Evolutionary conservation across 1,140 invertebrate genomes (phyloP).

Genomic region (Scylla paramamosain): DNA sequence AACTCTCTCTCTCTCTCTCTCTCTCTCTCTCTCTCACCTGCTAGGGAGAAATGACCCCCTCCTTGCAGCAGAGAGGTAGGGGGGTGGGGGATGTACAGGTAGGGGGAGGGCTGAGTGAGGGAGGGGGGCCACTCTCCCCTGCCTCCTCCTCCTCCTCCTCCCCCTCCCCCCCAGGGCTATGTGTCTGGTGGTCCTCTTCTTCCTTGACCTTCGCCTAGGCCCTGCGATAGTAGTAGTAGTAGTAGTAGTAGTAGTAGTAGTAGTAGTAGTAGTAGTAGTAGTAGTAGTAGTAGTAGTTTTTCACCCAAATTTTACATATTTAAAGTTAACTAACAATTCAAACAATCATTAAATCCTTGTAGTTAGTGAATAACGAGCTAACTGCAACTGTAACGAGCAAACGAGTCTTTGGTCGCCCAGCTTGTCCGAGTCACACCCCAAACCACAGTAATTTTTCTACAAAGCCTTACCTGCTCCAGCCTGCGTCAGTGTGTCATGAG

Average conservation of each 20-base stretch:
- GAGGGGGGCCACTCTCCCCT: not conserved
- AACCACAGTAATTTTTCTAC: too few species aligned
- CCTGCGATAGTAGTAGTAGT: not conserved
- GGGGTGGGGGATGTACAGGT: not conserved
- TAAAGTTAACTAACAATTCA: too few species aligned
- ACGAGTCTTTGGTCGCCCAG: too few species aligned
- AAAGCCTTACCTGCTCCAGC: not conserved
- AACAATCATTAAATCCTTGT: too few species aligned
- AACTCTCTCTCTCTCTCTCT: too few species aligned
- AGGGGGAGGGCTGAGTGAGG: not conserved
- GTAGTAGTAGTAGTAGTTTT: conserved; percentile 22
- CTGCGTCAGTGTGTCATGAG: not conserved
- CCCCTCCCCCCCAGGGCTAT: not conserved
- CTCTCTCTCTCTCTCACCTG: too few species aligned
- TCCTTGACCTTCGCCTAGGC: not conserved
- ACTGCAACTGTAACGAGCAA: too few species aligned
- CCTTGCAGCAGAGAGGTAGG: too few species aligned
- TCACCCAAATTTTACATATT: too few species aligned
- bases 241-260: conserved; percentile 22
- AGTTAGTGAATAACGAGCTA: too few species aligned
- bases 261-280: conserved; percentile 23
- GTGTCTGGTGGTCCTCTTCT: not conserved
- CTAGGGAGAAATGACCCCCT: too few species aligned
- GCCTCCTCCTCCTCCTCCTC: not conserved
- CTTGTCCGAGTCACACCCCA: too few species aligned